Conservation (phyloP, 2,888 invertebrate genomes). For the Spilarctia lutea region DNA sequence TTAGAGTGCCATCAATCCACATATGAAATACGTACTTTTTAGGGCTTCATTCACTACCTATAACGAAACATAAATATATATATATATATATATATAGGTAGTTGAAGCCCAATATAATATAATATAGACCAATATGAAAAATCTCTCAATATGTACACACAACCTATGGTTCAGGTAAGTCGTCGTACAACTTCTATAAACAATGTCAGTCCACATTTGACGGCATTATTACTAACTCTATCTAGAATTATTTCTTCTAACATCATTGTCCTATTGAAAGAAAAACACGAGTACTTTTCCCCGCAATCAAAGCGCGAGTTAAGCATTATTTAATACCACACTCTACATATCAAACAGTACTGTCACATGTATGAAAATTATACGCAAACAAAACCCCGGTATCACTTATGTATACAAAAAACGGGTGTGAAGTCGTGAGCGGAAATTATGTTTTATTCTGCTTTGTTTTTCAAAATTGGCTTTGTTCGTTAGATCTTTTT, state of each 20-base stretch:
- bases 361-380: not conserved
- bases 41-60: too few relatives aligned
- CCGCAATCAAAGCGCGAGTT: not conserved
- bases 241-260: not conserved
- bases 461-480: not conserved
- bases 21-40: too few relatives aligned
- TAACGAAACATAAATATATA: too few relatives aligned
- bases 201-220: not conserved
- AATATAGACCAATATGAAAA: too few relatives aligned
- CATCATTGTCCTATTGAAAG: not conserved
- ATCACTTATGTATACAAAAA: not conserved
- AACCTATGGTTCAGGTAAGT: not conserved
- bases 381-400: not conserved
- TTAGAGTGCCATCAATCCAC: too few relatives aligned
- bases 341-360: not conserved
- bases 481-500: not conserved
- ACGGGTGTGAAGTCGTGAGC: not conserved
- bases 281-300: not conserved
- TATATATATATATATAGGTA: too few relatives aligned
- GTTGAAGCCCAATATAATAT: too few relatives aligned
- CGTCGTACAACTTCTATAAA: too few relatives aligned
- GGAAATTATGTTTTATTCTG: not conserved
- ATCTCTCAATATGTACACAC: not conserved
- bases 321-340: slow-evolving; percentile 1
- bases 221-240: not conserved